Base-by-base conservation (phyloP, 2,888 invertebrate genomes). In the Lucinisca nassula region DNA sequence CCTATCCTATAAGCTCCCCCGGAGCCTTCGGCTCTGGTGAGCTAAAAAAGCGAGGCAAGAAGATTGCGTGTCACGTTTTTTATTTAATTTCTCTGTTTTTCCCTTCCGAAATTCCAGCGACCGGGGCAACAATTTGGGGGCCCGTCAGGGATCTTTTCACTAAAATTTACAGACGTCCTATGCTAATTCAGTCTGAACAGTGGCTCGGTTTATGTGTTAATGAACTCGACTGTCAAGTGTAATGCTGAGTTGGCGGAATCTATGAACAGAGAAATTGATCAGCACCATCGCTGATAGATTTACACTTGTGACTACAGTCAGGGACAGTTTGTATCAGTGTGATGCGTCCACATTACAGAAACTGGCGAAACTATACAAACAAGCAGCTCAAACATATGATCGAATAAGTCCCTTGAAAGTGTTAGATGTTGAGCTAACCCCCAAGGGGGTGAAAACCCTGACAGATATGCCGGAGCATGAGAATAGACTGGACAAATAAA, bases 101-200 rank as follows among this genome's bases (percentile, higher is more conserved):
- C 67, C 67, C 35, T 67, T 35, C 32, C 10, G 67, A 67, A 8
- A 8, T 1, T 35, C 21, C 2, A n/a, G 67, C 32, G 35, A 3
- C 74, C 74, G n/a, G 27, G 74, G 74, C 74, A 40, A 74, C 74
- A 74, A 74, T 45, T 74, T 74, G 40, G 74, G 45, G 74, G 74
- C 74, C 45, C 74, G 45, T 74, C 40, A 40, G 74, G 74, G 74
- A 74, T 72, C 27, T 27, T 8, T 17, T 6, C 35, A 14, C 35
- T 17, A 6, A 61, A 8, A 30, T 4, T 61, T 4, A 61, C 61
- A 61, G 61, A 61, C n/a, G 61, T 30, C n/a, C 27, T 24, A n/a
- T 30, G 61, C 30, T 61, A 27, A 6, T 8, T 30, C 3, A 61
- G 61, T 27, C 27, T 24, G 35, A 35, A 1, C 30, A 10, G 24